phyloP scores from a whole-genome alignment of 1,140 invertebrate species.

The Planococcus citri region DNA sequence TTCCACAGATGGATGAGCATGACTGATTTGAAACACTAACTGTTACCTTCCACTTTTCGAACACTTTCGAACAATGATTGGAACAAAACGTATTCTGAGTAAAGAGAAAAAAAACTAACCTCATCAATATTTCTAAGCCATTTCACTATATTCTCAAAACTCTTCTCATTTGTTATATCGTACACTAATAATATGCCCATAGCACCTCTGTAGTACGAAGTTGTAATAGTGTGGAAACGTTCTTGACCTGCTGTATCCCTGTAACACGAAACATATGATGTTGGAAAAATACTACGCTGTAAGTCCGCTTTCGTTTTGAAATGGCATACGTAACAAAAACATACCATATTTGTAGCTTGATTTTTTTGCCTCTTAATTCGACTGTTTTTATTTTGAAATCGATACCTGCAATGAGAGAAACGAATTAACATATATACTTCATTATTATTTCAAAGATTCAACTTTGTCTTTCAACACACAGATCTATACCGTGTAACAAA shows the following conservation, averaged over 20 bases:
- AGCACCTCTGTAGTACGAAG: conserved; percentile 72
- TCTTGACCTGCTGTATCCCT: conserved; percentile 55
- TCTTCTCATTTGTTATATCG: conserved; percentile 72
- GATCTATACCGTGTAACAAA: too few relatives aligned
- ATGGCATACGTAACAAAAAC: conserved; percentile 28
- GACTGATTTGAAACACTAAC: conserved; percentile 1
- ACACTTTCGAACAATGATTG: not conserved
- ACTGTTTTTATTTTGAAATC: conserved; percentile 99
- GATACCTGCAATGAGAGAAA: conserved; percentile 63
- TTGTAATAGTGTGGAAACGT: conserved; percentile 66
- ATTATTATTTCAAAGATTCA: too few relatives aligned
- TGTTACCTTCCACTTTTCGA: conserved; percentile 23
- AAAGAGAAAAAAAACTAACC: conserved; percentile 34
- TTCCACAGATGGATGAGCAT: not conserved
- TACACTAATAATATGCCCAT: conserved; percentile 81
- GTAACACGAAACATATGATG: conserved; percentile 24
- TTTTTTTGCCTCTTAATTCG: conserved; percentile 93
- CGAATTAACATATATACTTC: too few relatives aligned
- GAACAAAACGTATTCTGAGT: not conserved
- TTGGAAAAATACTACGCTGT: too few relatives aligned
- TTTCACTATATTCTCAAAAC: conserved; percentile 73
- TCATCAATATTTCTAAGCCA: conserved; percentile 79
- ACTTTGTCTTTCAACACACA: not conserved
- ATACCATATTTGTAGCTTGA: conserved; percentile 96
- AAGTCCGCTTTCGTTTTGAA: conserved; percentile 1